phyloP scores from a whole-genome alignment of 2,113 vertebrate genomes.

The Gobio gobio region DNA sequence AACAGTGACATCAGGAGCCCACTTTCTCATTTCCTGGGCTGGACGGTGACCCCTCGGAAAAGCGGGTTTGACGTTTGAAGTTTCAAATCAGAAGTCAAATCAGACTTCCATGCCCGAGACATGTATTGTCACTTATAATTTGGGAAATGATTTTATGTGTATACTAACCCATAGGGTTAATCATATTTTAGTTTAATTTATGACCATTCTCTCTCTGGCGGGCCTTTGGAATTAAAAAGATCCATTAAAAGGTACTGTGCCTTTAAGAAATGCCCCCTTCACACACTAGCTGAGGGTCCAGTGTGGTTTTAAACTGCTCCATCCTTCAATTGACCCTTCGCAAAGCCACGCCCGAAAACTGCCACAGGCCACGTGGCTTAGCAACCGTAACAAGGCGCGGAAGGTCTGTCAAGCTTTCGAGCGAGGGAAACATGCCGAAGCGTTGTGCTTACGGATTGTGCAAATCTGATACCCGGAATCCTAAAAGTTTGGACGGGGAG shows the following conservation, averaged over 20 bases:
- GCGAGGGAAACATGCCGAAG: no score
- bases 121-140: background rate
- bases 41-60: conserved; percentile 68
- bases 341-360: no score
- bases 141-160: background rate
- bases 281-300: background rate
- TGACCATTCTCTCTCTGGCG: background rate
- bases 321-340: background rate
- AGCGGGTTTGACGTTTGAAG: conserved; percentile 56
- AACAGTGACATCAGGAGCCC: conserved; percentile 74
- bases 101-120: background rate
- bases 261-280: background rate
- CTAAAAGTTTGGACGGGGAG: no score
- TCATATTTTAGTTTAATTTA: background rate
- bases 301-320: background rate
- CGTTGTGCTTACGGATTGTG: no score
- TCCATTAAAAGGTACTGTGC: background rate
- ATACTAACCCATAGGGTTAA: background rate
- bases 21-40: conserved; percentile 74
- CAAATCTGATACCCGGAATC: no score
- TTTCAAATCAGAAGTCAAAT: conserved; percentile 42
- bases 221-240: background rate
- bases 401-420: no score
- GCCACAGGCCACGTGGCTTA: no score
- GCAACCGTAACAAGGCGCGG: no score